A percentile compares a stretch with the other conserved stretches of the same genome.
Conservation (phyloP, 1,140 invertebrate species). For the Conus betulinus region DNA sequence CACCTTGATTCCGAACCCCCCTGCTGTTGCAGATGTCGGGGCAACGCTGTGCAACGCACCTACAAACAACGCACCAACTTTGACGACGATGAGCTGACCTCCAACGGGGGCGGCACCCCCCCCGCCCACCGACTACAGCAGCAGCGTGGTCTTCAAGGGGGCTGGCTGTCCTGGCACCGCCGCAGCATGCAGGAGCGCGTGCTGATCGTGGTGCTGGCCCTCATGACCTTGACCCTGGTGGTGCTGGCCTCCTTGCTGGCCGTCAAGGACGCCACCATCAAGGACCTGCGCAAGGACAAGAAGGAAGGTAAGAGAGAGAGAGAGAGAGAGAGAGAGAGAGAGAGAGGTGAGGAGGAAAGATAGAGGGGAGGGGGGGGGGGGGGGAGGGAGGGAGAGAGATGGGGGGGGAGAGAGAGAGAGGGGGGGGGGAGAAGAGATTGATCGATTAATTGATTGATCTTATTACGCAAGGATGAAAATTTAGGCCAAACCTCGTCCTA, state of each 20-base stretch:
- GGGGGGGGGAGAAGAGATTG: too few species aligned
- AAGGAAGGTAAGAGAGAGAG: conserved; percentile 22
- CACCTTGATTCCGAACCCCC: neutral
- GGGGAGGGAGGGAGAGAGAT: too few species aligned
- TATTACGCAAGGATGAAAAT: too few species aligned
- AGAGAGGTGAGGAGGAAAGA: too few species aligned
- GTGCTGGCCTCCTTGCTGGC: conserved; percentile 80
- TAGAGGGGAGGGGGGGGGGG: too few species aligned
- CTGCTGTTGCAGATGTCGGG: conserved; percentile 75
- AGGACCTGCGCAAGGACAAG: conserved; percentile 25
- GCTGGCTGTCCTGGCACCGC: conserved; percentile 80
- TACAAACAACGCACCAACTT: conserved; percentile 77
- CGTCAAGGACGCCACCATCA: conserved; percentile 57
- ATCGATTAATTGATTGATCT: too few species aligned
- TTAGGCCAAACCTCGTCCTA: too few species aligned
- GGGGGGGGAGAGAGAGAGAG: too few species aligned
- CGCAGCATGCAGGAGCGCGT: conserved; percentile 61
- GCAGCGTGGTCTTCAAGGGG: conserved; percentile 68
- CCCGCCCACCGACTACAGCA: conserved; percentile 63
- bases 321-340: neutral
- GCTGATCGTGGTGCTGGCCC: conserved; percentile 54
- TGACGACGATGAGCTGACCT: conserved; percentile 76
- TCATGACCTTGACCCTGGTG: conserved; percentile 62
- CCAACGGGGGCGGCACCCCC: conserved; percentile 65
- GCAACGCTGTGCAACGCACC: too few species aligned